Percentiles rank a stretch among this genome's conserved stretches.
Evolutionary conservation across 1,140 invertebrate genomes (phyloP).

Genomic region (Drosophila erecta): DNA sequence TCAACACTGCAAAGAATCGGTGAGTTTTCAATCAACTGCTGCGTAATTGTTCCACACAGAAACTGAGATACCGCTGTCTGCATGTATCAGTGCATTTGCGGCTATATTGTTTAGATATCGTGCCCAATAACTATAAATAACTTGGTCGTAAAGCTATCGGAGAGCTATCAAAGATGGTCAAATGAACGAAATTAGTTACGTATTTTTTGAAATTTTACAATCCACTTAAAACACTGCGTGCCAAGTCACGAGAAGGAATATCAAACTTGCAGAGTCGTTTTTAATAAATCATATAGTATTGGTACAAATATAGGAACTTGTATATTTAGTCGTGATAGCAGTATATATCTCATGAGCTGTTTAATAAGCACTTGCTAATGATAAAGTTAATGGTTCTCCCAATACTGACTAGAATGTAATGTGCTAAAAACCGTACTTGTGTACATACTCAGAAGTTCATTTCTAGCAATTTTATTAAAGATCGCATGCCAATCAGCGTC

Average conservation of each 20-base stretch:
- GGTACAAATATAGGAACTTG: neutral
- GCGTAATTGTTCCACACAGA: slow-evolving; percentile 18
- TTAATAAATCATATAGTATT: neutral
- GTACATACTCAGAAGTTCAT: too few relatives aligned
- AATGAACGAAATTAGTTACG: neutral
- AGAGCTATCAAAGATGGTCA: neutral
- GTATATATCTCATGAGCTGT: too few relatives aligned
- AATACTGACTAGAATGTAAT: neutral
- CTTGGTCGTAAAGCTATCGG: slow-evolving; percentile 6
- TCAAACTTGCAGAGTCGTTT: neutral
- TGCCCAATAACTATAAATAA: slow-evolving; percentile 25
- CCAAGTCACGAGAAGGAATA: too few relatives aligned
- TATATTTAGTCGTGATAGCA: too few relatives aligned
- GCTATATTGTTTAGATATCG: slow-evolving; percentile 22
- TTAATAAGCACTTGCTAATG: slow-evolving; percentile 6
- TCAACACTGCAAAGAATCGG: slow-evolving; percentile 5
- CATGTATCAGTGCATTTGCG: slow-evolving; percentile 1
- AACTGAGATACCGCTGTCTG: neutral
- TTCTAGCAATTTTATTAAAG: slow-evolving; percentile 24
- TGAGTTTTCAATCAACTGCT: neutral
- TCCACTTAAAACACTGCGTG: too few relatives aligned
- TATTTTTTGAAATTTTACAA: neutral
- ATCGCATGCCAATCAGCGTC: neutral
- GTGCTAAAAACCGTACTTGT: neutral
- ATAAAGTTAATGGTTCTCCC: neutral